Base-by-base conservation (phyloP, 2,797 vertebrate species). In the Neoniphon sammara region DNA sequence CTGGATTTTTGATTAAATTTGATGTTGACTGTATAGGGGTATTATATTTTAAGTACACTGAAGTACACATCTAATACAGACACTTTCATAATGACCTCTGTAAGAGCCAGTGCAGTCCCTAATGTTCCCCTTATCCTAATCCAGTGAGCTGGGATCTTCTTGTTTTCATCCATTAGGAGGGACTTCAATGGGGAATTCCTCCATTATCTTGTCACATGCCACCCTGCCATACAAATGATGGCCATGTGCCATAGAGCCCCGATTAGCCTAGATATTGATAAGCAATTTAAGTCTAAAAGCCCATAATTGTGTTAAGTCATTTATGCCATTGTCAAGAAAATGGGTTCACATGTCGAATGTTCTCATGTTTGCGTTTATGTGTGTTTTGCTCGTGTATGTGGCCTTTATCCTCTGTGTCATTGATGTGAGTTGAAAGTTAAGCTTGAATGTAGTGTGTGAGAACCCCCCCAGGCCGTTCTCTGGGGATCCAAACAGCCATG, bases 371-470 rank as follows among this genome's bases (percentile, higher is more conserved):
- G 12, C 25, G 25, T 34, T 18, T 65, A 10, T 65, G 47, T 36
- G 18, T 36, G 47, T 7, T 6, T 17, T 70, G 44, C 23, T 39
- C 36, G 25, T 82, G 61, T 65, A 31, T 73, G 53, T 67, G 53
- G 12, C 20, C 57, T 65, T 76, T 73, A 42, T 75, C 42, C 52
- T 77, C 42, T 63, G 59, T 71, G 63, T 76, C 15, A 8, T 46
- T 62, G 68, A 66, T 65, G 70, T 44, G 71, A 77, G 75, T 60
- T 75, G 60, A 87, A 70, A 75, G 86, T 79, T 83, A 66, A 74
- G 71, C 62, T 15, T 54, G 69, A 81, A 68, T 58, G 75, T 53
- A 30, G 77, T 34, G 53, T 68, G 72, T 65, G 76, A 75, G 70
- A 83, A 66, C 12, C 11, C 87, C 66, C 6, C 34, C 46, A 2